Evolutionary conservation across 2,888 invertebrate species (phyloP), one percentile per base, ranked within the genome.

Genomic region (Eupeodes luniger): DNA sequence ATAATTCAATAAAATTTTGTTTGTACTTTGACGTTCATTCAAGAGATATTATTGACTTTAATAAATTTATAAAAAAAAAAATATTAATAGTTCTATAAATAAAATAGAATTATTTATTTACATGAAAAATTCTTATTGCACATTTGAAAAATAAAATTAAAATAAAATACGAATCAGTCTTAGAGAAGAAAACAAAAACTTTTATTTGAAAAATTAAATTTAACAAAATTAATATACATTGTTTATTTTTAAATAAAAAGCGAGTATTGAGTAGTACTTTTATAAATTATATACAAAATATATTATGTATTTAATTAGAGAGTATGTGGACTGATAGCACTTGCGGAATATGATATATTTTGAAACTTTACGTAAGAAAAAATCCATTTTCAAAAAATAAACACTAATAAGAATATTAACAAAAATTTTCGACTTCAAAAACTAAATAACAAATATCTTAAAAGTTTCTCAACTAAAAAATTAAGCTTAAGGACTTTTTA

Each of bases 21-120:
- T 87, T 88, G 88, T 88, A 88, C 88, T 88, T 88, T 88, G 44
- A 77, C 53, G 75, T 87, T 79, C 62, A 69, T 69, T 69, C 69
- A 57, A 82, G 86, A 87, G 66, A 80, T 87, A 64, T 82, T 70
- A 14, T 49, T 69, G 55, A 66, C 55, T 61, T 80, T 67, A 44
- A 53, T 59, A 11, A 5, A 40, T 53, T 67, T 40, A 16, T 74
- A 62, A 78, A 7, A 51, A 36, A 75, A 47, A 69, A 16, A 69
- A 69, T 55, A 27, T 0, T 69, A n/a, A 16, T 44, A 64, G 19
- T 12, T 12, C 47, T 27, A 19, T 66, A 47, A 59, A 27, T 14
- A 34, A 27, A 34, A 57, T 57, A 57, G 3, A n/a, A n/a, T n/a
- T 27, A 27, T 27, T 27, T 81, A 78, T 81, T 74, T 75, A 84